Conservation (phyloP, 1,140 invertebrate species). For the Wiebesia pumilae region DNA sequence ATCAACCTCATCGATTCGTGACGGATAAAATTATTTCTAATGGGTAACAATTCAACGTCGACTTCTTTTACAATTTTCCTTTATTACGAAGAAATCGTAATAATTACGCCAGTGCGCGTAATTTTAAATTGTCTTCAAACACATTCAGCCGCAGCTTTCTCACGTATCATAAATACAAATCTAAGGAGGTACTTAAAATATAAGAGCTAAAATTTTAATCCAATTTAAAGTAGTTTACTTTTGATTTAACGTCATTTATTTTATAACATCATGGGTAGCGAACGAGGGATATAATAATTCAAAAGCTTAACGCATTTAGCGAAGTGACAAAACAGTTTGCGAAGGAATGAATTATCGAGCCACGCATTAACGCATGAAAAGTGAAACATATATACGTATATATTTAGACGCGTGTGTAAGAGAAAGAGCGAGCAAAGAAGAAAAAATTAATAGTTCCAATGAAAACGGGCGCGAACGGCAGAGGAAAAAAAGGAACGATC, state of each 20-base stretch:
- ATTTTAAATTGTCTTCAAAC: background rate
- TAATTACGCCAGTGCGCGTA: background rate
- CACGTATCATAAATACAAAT: background rate
- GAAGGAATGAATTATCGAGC: slow-evolving; percentile 25
- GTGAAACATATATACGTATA: background rate
- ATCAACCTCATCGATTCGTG: too few relatives aligned
- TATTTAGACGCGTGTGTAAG: background rate
- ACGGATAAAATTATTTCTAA: background rate
- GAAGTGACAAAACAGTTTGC: slow-evolving; percentile 36
- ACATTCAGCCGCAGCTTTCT: background rate
- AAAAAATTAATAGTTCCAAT: slow-evolving; percentile 46
- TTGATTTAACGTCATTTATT: slow-evolving; percentile 32
- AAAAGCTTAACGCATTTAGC: slow-evolving; percentile 20
- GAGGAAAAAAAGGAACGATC: slow-evolving; percentile 52
- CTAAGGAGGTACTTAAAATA: background rate
- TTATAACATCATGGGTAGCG: background rate
- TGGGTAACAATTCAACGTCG: background rate
- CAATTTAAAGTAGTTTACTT: slow-evolving; percentile 17
- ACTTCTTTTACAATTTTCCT: background rate
- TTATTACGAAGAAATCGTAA: background rate
- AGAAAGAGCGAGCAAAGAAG: slow-evolving; percentile 32
- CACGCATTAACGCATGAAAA: background rate
- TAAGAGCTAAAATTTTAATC: slow-evolving; percentile 14
- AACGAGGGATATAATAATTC: slow-evolving; percentile 26
- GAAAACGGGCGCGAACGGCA: slow-evolving; percentile 53